phyloP scores from a whole-genome alignment of 2,888 invertebrate species.

The Pharmacophagus antenor region DNA sequence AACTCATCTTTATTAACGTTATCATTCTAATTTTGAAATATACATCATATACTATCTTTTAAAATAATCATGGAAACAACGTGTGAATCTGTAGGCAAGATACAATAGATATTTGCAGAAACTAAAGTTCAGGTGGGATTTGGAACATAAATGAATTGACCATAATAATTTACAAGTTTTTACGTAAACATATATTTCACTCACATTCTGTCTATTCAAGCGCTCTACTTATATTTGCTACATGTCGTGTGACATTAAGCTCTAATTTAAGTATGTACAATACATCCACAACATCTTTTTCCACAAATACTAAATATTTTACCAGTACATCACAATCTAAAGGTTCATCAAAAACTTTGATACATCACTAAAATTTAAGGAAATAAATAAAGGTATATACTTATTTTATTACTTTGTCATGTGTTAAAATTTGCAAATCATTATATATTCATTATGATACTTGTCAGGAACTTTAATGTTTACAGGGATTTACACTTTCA shows the following conservation, averaged over 20 bases:
- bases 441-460: slow-evolving; percentile 16
- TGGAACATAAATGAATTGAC: slow-evolving; percentile 51
- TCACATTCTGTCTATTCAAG: slow-evolving; percentile 18
- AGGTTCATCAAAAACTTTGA: neutral
- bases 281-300: slow-evolving; percentile 17
- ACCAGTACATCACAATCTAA: slow-evolving; percentile 17
- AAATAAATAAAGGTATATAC: slow-evolving; percentile 15
- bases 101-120: slow-evolving; percentile 42
- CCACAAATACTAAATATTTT: slow-evolving; percentile 10
- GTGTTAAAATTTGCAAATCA: slow-evolving; percentile 18
- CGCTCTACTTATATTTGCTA: slow-evolving; percentile 19
- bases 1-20: slow-evolving; percentile 28
- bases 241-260: slow-evolving; percentile 20
- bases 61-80: slow-evolving; percentile 25
- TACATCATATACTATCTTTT: slow-evolving; percentile 29
- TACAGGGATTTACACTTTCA: slow-evolving; percentile 13
- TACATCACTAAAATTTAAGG: neutral
- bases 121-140: slow-evolving; percentile 54
- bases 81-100: slow-evolving; percentile 52
- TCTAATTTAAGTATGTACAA: slow-evolving; percentile 21
- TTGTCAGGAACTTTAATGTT: slow-evolving; percentile 23
- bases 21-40: slow-evolving; percentile 30
- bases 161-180: slow-evolving; percentile 39
- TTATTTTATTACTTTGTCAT: slow-evolving; percentile 19
- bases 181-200: slow-evolving; percentile 16